Base-by-base conservation (phyloP, 30 jellyfish, hydroid and myxozoan species). In the Rhopilema esculentum region DNA sequence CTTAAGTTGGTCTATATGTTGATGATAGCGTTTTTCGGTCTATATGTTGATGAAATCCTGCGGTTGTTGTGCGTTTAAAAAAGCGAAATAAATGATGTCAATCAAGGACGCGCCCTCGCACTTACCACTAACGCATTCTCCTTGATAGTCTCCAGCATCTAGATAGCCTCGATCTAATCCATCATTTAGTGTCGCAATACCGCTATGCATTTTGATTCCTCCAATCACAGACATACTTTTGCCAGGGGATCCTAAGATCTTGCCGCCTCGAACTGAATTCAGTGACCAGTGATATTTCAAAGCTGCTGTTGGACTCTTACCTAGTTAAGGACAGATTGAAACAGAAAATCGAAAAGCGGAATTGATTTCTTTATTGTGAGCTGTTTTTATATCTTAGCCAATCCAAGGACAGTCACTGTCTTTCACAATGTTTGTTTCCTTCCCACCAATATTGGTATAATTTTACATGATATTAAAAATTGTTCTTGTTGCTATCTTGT, bases 81-180 rank as follows among this genome's bases (percentile, higher is more conserved):
- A n/a, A n/a, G n/a, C n/a, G n/a, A n/a, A n/a, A n/a, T n/a, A n/a
- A n/a, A n/a, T n/a, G n/a, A n/a, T n/a, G 57, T 40, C 57, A 40
- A 40, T 40, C 57, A 40, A 40, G 12, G 12, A 12, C n/a, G 6
- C 57, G 6, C 57, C 57, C 12, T 40, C 57, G 57, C 57, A 62
- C 97, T 27, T 74, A 95, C 99, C 99, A 69, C 97, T 89, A 30
- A 95, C 53, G 82, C 99, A 95, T 82, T 95, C 97, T 24, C 99
- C 99, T 61, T 86, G 96, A 73, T 77, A 95, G 48, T 95, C 99
- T 0, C 99, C 99, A 64, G 99, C 99, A 82, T 95, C 99, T 20
- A 95, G 40, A 64, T 90, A 95, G 40, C 98, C 98, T 21, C 90
- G 89, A 26, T 80, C 91, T 21, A 79, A 12, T 22, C 96, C 97